These are phyloP conservation scores for Athene noctua DNA, from an alignment of 2,113 vertebrate genomes.

Conservation along the genomic window DNA sequence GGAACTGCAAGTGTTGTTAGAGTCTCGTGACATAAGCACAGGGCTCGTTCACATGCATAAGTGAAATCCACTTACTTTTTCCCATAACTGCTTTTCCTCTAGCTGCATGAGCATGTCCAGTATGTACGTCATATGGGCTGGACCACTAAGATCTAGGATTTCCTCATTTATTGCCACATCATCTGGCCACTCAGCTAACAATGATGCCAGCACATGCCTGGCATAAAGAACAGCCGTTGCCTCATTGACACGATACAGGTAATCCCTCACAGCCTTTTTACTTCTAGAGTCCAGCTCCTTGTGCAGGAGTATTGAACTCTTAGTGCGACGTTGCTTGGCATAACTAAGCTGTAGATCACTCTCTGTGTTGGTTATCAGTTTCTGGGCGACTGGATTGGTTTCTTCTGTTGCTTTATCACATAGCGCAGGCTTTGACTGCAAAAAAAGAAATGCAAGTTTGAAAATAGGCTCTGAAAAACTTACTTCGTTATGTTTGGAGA, in stretches of 20 bases:
- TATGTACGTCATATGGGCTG: constrained; percentile 96
- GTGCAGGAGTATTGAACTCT: constrained; percentile 91
- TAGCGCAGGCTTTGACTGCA: constrained; percentile 85
- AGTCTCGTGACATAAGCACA: background rate
- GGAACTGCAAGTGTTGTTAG: background rate
- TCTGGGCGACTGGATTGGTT: constrained; percentile 88
- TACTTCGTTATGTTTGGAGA: background rate
- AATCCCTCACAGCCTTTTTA: constrained; percentile 88
- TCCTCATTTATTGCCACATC: constrained; percentile 85
- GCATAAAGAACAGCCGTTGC: constrained; percentile 93
- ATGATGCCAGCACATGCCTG: constrained; percentile 87
- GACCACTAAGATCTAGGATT: constrained; percentile 88
- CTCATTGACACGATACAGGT: constrained; percentile 92
- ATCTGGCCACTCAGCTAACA: constrained; percentile 90
- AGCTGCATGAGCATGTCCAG: constrained; percentile 98
- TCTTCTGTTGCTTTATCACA: constrained; percentile 91
- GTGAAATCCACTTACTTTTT: constrained; percentile 81
- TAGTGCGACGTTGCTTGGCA: constrained; percentile 91
- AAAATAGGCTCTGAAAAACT: background rate
- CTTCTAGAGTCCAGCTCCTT: constrained; percentile 92
- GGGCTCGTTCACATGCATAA: background rate
- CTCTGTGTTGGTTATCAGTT: constrained; percentile 94
- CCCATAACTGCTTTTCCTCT: constrained; percentile 92
- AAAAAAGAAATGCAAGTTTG: background rate
- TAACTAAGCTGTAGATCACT: constrained; percentile 94